These are phyloP conservation scores for Tapirus indicus DNA, from an alignment of 2,797 vertebrate genomes.

Conservation along the genomic window DNA sequence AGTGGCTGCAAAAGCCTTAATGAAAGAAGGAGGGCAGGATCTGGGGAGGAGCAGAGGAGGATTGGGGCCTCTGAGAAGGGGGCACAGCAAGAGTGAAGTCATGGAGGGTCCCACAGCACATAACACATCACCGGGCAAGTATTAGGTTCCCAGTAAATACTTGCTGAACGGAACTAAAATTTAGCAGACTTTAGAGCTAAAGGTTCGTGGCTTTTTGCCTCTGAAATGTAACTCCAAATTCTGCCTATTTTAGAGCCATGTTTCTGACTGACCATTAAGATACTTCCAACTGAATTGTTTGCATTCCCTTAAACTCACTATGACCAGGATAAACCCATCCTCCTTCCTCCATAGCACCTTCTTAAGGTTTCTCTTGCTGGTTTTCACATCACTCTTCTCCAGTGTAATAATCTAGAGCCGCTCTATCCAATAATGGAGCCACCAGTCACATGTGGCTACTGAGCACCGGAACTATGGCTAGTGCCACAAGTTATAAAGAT, in stretches of 20 bases:
- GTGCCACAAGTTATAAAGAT: not conserved
- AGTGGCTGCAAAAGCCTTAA: not conserved
- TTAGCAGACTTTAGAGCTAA: not conserved
- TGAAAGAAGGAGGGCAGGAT: not conserved
- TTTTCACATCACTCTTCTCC: not conserved
- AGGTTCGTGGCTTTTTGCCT: not conserved
- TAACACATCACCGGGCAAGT: not conserved
- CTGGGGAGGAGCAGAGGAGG: not conserved
- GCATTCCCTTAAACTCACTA: not conserved
- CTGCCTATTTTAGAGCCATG: not conserved
- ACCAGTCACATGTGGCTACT: not conserved
- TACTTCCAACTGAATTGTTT: not conserved
- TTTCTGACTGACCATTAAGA: not conserved
- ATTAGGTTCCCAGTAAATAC: not conserved
- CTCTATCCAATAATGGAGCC: not conserved
- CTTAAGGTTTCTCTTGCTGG: not conserved
- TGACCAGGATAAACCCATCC: not conserved
- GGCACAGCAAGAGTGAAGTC: accelerated
- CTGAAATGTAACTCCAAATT: not conserved
- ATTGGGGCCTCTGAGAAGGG: not conserved
- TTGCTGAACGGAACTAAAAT: not conserved
- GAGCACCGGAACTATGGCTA: not conserved
- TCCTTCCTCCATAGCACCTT: not conserved
- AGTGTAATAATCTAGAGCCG: not conserved
- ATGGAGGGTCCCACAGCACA: not conserved